Conservation (phyloP, 2,888 invertebrate genomes). For the Ennomos erosarius region DNA sequence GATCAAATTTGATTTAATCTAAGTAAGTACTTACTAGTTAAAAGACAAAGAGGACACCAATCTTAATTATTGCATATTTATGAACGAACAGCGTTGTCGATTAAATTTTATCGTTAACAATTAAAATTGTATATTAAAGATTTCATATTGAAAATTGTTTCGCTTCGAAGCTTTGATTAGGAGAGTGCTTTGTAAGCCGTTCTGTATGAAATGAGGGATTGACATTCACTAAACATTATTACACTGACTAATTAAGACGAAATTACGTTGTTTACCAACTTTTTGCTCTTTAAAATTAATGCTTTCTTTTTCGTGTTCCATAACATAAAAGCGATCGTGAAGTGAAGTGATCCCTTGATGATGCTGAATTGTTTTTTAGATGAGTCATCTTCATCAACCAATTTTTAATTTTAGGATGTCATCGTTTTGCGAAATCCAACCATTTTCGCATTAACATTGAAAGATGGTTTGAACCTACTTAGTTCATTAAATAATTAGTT, state of each 20-base stretch:
- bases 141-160: conserved; percentile 20
- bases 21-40: background rate
- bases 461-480: too few species aligned
- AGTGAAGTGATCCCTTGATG: too few species aligned
- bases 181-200: conserved; percentile 31
- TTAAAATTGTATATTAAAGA: conserved; percentile 16
- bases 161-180: conserved; percentile 25
- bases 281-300: too few species aligned
- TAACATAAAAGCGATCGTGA: too few species aligned
- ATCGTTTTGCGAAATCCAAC: conserved; percentile 38
- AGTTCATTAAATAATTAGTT: too few species aligned
- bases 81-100: conserved; percentile 10
- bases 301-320: background rate
- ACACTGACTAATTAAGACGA: conserved; percentile 22
- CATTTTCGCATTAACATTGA: conserved; percentile 30
- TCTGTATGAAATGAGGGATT: conserved; percentile 29
- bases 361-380: too few species aligned
- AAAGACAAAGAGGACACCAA: background rate
- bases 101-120: conserved; percentile 11
- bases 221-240: conserved; percentile 34
- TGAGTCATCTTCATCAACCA: too few species aligned
- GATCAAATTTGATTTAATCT: background rate
- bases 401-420: background rate
- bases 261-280: conserved; percentile 10
- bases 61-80: conserved; percentile 9